Conservation (phyloP, 2,888 invertebrate species). For the Amphimallon solstitiale region DNA sequence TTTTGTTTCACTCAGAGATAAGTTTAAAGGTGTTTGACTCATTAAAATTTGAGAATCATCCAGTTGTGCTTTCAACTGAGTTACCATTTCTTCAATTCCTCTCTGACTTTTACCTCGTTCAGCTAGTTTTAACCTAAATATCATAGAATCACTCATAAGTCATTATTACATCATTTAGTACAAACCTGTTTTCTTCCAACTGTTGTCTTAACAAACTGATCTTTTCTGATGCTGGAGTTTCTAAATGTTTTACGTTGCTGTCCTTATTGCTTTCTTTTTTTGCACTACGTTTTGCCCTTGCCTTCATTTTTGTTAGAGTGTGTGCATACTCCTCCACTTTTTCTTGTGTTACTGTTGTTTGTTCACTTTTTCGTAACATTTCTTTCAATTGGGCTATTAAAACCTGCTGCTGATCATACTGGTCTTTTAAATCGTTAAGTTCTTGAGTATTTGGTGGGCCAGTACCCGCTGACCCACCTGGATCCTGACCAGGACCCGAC, state of each 20-base stretch:
- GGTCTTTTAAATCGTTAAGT: slow-evolving; percentile 58
- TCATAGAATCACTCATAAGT: not conserved
- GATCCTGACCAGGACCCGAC: slow-evolving; percentile 54
- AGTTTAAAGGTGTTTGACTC: slow-evolving; percentile 53
- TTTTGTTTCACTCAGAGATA: slow-evolving; percentile 53
- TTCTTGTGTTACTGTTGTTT: slow-evolving; percentile 58
- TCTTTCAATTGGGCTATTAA: slow-evolving; percentile 62
- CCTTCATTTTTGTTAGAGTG: slow-evolving; percentile 59
- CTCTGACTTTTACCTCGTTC: slow-evolving; percentile 66
- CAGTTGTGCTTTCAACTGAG: slow-evolving; percentile 66
- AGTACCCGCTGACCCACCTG: slow-evolving; percentile 33
- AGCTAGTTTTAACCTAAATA: slow-evolving; percentile 62
- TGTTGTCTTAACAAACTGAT: slow-evolving; percentile 66
- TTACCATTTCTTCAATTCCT: slow-evolving; percentile 66
- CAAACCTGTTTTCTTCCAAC: slow-evolving; percentile 66
- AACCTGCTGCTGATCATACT: slow-evolving; percentile 60
- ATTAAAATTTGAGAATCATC: slow-evolving; percentile 64
- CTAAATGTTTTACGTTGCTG: slow-evolving; percentile 47
- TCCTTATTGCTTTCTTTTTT: slow-evolving; percentile 47
- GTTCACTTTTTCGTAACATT: slow-evolving; percentile 61
- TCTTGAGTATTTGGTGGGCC: slow-evolving; percentile 48
- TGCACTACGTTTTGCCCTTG: slow-evolving; percentile 56
- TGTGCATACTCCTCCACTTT: slow-evolving; percentile 63
- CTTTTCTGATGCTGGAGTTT: slow-evolving; percentile 65
- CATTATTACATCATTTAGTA: slow-evolving; percentile 10